phyloP scores from a whole-genome alignment of 2,113 vertebrate species.

The Anolis carolinensis region DNA sequence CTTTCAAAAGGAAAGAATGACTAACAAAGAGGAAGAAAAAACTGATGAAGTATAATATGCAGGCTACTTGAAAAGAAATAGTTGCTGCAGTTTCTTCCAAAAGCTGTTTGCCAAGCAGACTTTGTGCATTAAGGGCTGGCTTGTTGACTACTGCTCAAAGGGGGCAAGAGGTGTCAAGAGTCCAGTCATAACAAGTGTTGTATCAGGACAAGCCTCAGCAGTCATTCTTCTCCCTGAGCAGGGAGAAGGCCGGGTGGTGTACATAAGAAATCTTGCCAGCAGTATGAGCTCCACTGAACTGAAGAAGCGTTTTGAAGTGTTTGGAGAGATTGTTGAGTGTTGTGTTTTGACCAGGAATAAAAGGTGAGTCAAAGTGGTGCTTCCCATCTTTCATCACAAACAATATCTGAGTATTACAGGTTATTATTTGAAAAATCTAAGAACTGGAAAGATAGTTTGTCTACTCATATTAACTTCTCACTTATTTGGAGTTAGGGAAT shows the following conservation, averaged over 20 bases:
- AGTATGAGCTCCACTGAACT: constrained; percentile 92
- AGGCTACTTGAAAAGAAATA: neutral
- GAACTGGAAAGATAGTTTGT: neutral
- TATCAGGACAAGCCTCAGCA: neutral
- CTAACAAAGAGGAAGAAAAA: constrained; percentile 5
- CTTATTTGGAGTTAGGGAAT: neutral
- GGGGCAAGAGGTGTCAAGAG: neutral
- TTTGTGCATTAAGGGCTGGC: neutral
- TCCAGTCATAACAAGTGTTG: neutral
- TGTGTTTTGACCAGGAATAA: constrained; percentile 89
- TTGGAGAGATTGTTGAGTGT: constrained; percentile 92
- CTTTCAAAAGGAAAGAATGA: neutral
- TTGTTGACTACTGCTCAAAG: neutral
- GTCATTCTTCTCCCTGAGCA: constrained; percentile 66
- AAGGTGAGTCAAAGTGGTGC: constrained; percentile 67
- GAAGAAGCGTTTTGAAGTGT: constrained; percentile 92
- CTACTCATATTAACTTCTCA: neutral
- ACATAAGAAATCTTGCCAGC: constrained; percentile 90
- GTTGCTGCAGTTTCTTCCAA: neutral
- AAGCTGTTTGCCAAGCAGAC: neutral
- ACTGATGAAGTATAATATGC: neutral
- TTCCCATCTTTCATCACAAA: rapidly evolving
- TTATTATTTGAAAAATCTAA: neutral
- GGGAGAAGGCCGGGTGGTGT: constrained; percentile 95
- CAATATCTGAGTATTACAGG: neutral